phyloP scores from a whole-genome alignment of 2,113 vertebrate genomes.

The Hippocampus mohnikei region DNA sequence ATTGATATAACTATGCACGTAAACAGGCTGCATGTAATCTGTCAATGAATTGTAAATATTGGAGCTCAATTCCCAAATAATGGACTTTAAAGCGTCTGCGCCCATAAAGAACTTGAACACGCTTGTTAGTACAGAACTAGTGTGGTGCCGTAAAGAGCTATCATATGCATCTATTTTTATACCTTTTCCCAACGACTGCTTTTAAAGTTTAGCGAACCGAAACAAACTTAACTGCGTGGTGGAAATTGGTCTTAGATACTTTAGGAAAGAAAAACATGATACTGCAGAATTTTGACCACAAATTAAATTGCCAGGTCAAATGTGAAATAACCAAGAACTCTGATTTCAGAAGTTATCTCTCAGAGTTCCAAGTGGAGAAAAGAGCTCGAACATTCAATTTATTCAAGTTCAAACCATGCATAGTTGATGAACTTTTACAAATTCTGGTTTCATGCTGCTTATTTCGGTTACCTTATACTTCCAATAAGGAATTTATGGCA shows the following conservation, averaged over 20 bases:
- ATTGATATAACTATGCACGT: neutral
- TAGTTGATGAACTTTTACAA: neutral
- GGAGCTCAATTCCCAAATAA: neutral
- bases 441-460: slow-evolving; percentile 10
- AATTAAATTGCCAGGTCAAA: slow-evolving; percentile 16
- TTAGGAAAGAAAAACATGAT: slow-evolving; percentile 9
- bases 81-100: neutral
- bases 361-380: slow-evolving; percentile 6
- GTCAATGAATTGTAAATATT: neutral
- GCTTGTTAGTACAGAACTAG: neutral
- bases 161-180: neutral
- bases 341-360: slow-evolving; percentile 16
- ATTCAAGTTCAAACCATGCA: neutral
- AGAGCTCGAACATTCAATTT: slow-evolving; percentile 1
- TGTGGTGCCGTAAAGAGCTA: neutral
- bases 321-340: slow-evolving; percentile 7
- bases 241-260: neutral
- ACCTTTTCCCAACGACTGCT: neutral
- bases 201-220: neutral
- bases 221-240: neutral
- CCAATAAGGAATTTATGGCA: slow-evolving; percentile 3
- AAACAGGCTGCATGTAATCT: neutral
- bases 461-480: slow-evolving; percentile 34
- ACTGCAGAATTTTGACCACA: neutral
- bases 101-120: neutral